phyloP scores from a whole-genome alignment of 2,888 invertebrate genomes.

The Oxycera nigricornis region DNA sequence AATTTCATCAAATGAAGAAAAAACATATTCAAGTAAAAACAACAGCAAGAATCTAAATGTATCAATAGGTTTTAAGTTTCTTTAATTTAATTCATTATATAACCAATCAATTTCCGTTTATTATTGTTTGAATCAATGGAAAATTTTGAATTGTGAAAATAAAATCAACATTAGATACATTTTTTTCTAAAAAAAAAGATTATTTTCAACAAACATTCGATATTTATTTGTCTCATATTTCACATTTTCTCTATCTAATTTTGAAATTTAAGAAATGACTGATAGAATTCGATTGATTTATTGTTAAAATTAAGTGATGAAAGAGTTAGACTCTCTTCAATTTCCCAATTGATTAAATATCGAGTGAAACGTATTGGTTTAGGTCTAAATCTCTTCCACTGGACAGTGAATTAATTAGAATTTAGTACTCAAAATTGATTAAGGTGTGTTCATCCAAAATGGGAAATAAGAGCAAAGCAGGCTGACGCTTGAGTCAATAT shows the following conservation, averaged over 20 bases:
- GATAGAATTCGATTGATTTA: not conserved
- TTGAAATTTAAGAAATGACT: not conserved
- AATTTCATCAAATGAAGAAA: conserved; percentile 23
- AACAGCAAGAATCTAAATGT: not conserved
- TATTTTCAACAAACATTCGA: not conserved
- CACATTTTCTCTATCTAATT: not conserved
- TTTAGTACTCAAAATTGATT: not conserved
- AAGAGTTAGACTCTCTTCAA: conserved; percentile 1
- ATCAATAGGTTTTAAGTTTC: conserved; percentile 16
- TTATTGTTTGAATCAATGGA: conserved; percentile 13
- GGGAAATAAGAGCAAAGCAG: not conserved
- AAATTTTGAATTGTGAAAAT: conserved; percentile 31
- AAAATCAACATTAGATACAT: conserved; percentile 18
- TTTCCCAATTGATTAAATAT: too few relatives aligned
- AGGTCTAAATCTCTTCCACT: not conserved
- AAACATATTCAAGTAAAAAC: not conserved
- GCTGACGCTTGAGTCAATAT: conserved; percentile 13
- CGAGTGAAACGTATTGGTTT: too few relatives aligned
- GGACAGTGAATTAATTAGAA: not conserved
- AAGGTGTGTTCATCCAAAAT: too few relatives aligned
- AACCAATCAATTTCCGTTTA: not conserved
- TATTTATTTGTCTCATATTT: not conserved
- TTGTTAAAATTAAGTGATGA: not conserved
- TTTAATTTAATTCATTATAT: conserved; percentile 33
- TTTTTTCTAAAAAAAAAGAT: too few relatives aligned